A percentile compares a stretch with the other conserved stretches of the same genome.
Evolutionary conservation across 2,113 vertebrate genomes (phyloP).

Genomic region (Neodon shergylaensis): DNA sequence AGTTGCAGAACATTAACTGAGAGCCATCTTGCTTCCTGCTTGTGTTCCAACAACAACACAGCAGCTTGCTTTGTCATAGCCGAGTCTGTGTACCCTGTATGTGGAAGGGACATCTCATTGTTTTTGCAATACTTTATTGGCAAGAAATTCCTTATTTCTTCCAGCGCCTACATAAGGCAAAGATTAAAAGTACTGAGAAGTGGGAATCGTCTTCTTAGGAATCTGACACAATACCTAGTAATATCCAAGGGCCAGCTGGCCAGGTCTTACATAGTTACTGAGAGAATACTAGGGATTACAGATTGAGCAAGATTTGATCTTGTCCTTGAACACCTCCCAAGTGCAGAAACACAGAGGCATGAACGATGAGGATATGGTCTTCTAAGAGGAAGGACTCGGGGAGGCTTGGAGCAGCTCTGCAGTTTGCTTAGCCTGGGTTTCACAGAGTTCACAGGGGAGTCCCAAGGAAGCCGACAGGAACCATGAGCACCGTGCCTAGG

Average conservation of each 20-base stretch:
- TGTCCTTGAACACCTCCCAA: not conserved
- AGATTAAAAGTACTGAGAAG: not conserved
- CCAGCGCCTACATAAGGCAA: not conserved
- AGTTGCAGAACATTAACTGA: accelerated
- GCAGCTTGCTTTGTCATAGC: not conserved
- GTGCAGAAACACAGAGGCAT: not conserved
- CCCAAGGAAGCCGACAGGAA: not conserved
- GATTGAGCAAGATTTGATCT: not conserved
- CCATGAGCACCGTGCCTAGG: not conserved
- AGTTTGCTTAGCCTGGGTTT: not conserved
- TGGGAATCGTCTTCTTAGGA: not conserved
- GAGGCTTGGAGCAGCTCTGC: not conserved
- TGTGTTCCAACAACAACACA: too few relatives aligned
- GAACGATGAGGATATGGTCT: not conserved
- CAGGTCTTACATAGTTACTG: not conserved
- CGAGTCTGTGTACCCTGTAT: not conserved
- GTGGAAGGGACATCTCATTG: not conserved
- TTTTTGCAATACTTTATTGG: not conserved
- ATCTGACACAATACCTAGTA: not conserved
- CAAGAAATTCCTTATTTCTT: not conserved
- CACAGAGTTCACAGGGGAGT: not conserved
- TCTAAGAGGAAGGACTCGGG: not conserved
- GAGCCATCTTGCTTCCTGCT: not conserved
- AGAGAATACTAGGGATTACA: not conserved
- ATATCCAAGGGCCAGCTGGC: too few relatives aligned